A percentile compares a stretch with the other conserved stretches of the same genome.
Conservation (phyloP, 35 echinoderm and acorn worm genomes). For the Apostichopus californicus region DNA sequence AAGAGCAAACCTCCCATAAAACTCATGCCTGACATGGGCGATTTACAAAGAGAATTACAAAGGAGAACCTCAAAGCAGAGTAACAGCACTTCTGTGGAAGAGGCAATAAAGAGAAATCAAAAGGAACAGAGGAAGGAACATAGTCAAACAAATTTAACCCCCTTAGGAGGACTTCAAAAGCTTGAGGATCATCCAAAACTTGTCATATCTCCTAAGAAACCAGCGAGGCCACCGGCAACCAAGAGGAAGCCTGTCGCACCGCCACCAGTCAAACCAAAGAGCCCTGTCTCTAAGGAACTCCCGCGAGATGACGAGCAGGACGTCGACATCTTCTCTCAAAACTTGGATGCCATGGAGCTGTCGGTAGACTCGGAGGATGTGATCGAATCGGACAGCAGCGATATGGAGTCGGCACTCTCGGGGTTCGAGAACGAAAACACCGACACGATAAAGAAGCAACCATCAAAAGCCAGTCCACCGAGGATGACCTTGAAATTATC, state of each 20-base stretch:
- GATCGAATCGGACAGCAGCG: conserved; percentile 79
- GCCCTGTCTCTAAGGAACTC: not conserved
- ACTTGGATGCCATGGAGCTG: conserved; percentile 82
- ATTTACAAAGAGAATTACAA: conserved; percentile 43
- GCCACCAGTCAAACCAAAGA: conserved; percentile 38
- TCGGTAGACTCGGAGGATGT: conserved; percentile 62
- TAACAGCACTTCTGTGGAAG: not conserved
- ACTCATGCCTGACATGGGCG: conserved; percentile 38
- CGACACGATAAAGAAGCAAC: conserved; percentile 99
- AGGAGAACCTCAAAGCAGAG: conserved; percentile 47
- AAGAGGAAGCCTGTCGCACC: conserved; percentile 47
- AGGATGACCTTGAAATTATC: conserved; percentile 4
- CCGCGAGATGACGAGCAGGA: conserved; percentile 67
- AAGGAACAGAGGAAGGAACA: conserved; percentile 17
- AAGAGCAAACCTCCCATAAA: conserved; percentile 36
- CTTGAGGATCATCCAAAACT: not conserved
- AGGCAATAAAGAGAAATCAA: conserved; percentile 6
- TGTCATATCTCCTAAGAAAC: conserved; percentile 49
- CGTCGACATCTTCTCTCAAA: conserved; percentile 87
- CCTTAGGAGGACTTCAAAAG: conserved; percentile 4
- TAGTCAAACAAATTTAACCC: not conserved
- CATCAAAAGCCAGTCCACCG: conserved; percentile 59
- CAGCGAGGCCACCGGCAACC: conserved; percentile 33
- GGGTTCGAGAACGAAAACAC: conserved; percentile 99
- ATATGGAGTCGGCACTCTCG: conserved; percentile 70